Conservation (phyloP, 1,140 invertebrate species). For the Oscheius sp. region DNA sequence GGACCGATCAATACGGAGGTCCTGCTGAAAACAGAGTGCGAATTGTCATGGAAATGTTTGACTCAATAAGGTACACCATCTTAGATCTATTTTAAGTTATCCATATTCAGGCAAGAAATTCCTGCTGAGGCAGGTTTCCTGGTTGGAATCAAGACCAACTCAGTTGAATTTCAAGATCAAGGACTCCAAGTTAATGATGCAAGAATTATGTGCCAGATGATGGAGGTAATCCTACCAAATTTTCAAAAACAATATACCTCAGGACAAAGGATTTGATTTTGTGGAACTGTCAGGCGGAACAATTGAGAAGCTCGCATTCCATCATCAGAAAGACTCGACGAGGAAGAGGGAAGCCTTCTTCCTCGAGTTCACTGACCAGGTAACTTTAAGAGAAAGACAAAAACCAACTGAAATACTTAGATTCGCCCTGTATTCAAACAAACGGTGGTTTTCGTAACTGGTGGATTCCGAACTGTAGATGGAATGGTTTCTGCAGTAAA, state of each 20-base stretch:
- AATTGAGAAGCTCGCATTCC: constrained; percentile 37
- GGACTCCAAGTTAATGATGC: constrained; percentile 19
- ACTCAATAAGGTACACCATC: constrained; percentile 28
- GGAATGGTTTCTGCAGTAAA: constrained; percentile 45
- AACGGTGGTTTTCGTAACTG: constrained; percentile 46
- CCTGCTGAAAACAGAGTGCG: constrained; percentile 42
- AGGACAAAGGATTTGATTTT: constrained; percentile 47
- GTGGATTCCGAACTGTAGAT: constrained; percentile 44
- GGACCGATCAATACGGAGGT: constrained; percentile 52
- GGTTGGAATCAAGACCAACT: constrained; percentile 48
- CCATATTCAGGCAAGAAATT: constrained; percentile 17
- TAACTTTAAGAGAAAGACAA: neutral
- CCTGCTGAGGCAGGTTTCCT: constrained; percentile 38
- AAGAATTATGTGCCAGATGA: constrained; percentile 11
- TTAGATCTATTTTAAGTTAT: neutral
- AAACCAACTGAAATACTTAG: neutral
- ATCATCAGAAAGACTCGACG: constrained; percentile 41
- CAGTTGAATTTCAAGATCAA: constrained; percentile 39
- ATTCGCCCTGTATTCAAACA: constrained; percentile 17
- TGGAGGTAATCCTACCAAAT: constrained; percentile 20
- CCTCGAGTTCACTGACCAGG: constrained; percentile 28
- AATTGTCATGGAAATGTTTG: constrained; percentile 44
- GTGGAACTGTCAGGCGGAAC: constrained; percentile 48
- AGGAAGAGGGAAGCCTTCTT: constrained; percentile 25
- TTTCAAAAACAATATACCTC: constrained; percentile 1